Base-by-base conservation (phyloP, 1,140 invertebrate genomes). In the Hydropsyche tenuis region DNA sequence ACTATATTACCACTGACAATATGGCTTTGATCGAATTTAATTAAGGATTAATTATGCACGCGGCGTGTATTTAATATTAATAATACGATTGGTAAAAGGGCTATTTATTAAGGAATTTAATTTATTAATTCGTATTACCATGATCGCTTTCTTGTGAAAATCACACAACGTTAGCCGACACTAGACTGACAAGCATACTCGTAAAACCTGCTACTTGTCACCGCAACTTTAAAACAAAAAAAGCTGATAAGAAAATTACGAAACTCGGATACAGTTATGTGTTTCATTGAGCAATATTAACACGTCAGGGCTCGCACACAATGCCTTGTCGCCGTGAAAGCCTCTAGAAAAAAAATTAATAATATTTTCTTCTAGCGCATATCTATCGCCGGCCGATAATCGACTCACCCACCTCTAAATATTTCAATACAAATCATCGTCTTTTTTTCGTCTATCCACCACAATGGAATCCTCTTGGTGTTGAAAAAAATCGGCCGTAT, bases 401-500 rank as follows among this genome's bases (percentile, higher is more conserved):
- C 65, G 65, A 68, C 42, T 68, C 65, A 68, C 42, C 65, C 65
- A 68, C 65, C 65, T 68, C 65, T 43, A 68, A 68, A 68, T 68
- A 68, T 68, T 68, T 68, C 65, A 68, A 68, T 68, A 68, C 65
- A 68, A 46, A 60, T 60, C 56, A 25, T 48, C 42, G 18, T 22
- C 45, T 68, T 68, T 68, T 68, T 68, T 68, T 68, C 2, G 9
- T 68, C 14, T 27, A 22, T 27, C 23, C 63, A 65, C 43, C 63
- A 65, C 43, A 68, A 48, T 18, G 65, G 65, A 68, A 68, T 68
- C 45, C 43, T 43, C 43, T 48, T 27, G 37, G 48, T 53, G 42
- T 46, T 22, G 23, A 68, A 68, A 68, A 37, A 68, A 68, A 45
- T 46, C 42, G 42, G 65, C 20, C 65, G 23, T 48, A 68, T 68